Percentiles rank a stretch among this genome's conserved stretches.
Conservation (phyloP, 2,797 vertebrate species). For the Malurus leucopterus region DNA sequence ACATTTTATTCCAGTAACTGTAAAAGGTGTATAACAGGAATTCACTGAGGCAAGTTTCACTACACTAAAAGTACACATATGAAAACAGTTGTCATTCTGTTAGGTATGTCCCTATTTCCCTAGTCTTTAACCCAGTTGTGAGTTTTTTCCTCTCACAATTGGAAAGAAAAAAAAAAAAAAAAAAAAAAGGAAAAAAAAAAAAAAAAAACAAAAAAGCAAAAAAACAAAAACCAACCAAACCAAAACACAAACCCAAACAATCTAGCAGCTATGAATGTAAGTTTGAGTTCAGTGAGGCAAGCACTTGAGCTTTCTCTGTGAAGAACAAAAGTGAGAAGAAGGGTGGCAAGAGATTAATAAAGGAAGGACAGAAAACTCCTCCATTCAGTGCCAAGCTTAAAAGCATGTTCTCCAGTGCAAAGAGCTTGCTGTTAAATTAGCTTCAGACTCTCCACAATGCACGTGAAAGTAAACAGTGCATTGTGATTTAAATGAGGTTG, state of each 20-base stretch:
- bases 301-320: neutral
- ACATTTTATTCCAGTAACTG: neutral
- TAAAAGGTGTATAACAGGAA: neutral
- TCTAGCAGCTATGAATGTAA: neutral
- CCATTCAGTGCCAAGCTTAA: neutral
- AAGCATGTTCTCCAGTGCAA: neutral
- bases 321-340: neutral
- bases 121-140: neutral
- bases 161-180: neutral
- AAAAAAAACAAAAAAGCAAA: fast-evolving
- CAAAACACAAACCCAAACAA: neutral
- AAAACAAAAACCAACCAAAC: neutral
- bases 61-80: neutral
- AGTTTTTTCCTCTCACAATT: neutral
- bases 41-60: neutral
- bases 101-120: neutral
- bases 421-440: neutral
- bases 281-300: neutral
- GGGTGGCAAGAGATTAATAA: neutral
- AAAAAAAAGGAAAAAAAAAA: fast-evolving
- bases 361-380: neutral
- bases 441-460: neutral
- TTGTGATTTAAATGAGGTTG: neutral
- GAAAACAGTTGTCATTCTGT: neutral
- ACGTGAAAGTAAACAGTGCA: neutral